Evolutionary conservation across 2,797 vertebrate species (phyloP).

Genomic region (Ctenopoma multispine): DNA sequence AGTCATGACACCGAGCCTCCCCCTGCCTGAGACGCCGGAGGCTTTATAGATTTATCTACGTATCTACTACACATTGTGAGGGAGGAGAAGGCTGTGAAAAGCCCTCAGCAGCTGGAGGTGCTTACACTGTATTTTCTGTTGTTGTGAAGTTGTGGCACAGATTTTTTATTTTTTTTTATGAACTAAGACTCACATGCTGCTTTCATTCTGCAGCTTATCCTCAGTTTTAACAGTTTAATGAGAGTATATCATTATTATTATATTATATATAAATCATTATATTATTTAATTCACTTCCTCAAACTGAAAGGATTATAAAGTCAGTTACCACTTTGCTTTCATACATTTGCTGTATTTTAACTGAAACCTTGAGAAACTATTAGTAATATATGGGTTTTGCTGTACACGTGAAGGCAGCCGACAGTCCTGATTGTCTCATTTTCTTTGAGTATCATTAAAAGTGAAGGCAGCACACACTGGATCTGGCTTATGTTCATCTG

Average conservation of each 20-base stretch:
- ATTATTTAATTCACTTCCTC: too few relatives aligned
- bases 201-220: neutral
- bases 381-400: neutral
- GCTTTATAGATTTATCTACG: constrained; percentile 30
- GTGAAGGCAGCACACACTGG: too few relatives aligned
- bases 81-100: constrained; percentile 4
- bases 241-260: too few relatives aligned
- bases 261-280: too few relatives aligned
- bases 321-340: too few relatives aligned
- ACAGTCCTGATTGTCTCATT: too few relatives aligned
- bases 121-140: constrained; percentile 3
- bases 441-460: too few relatives aligned
- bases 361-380: neutral
- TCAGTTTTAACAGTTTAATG: neutral
- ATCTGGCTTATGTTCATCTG: too few relatives aligned
- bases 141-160: constrained; percentile 15
- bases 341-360: neutral
- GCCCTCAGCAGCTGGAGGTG: constrained; percentile 16
- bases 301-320: too few relatives aligned
- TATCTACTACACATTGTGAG: neutral
- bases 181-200: neutral
- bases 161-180: neutral
- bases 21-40: constrained; percentile 16
- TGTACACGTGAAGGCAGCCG: neutral
- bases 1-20: neutral